Conservation (phyloP, 2,113 vertebrate genomes). For the Caracal caracal region DNA sequence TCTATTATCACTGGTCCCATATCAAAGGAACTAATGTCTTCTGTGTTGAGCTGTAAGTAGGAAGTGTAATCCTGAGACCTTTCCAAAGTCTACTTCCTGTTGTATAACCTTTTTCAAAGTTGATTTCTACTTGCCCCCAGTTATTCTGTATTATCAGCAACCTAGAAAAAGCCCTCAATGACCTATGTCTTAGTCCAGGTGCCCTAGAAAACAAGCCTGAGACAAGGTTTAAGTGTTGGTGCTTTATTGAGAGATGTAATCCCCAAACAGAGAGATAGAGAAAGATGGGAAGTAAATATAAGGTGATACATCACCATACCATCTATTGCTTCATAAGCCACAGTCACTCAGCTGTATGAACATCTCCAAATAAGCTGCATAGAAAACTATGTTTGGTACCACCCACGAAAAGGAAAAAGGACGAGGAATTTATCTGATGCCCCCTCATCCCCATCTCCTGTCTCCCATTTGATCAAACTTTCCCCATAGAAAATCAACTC, state of each 20-base stretch:
- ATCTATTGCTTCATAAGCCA: neutral
- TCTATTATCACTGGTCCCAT: neutral
- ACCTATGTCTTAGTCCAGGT: neutral
- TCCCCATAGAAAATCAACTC: neutral
- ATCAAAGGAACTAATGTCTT: neutral
- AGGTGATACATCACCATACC: neutral
- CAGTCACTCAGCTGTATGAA: neutral
- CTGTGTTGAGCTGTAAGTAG: neutral
- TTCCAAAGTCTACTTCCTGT: neutral
- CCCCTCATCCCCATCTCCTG: neutral
- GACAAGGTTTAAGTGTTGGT: neutral
- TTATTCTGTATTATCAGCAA: neutral
- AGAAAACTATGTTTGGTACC: neutral
- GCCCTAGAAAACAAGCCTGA: neutral
- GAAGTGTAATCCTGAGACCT: neutral
- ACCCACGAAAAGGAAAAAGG: neutral
- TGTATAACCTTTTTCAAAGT: neutral
- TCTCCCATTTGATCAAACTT: neutral
- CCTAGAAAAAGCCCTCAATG: neutral
- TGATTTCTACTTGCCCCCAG: neutral
- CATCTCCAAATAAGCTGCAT: neutral
- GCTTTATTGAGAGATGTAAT: neutral
- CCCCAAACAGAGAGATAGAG: neutral
- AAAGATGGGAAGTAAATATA: neutral
- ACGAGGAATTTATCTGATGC: neutral